Conservation (phyloP, 2,113 vertebrate genomes). For the Cephalopholis sonnerati region DNA sequence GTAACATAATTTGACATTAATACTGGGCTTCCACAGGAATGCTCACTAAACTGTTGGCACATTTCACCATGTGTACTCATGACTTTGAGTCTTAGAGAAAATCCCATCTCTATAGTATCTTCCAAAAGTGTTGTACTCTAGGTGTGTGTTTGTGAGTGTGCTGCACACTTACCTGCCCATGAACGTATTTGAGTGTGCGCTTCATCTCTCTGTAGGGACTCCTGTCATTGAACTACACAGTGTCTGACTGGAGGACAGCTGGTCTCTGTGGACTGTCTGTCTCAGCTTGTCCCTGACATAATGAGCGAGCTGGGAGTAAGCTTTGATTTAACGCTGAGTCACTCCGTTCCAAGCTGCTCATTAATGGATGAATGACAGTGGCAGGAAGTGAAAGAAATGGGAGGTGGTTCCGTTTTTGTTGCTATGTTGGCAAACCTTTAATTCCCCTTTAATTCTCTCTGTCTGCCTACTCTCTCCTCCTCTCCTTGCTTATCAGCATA, state of each 20-base stretch:
- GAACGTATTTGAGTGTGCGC: not conserved
- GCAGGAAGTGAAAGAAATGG: slow-evolving; percentile 46
- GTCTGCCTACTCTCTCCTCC: not conserved
- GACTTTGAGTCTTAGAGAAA: not conserved
- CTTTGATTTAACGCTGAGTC: slow-evolving; percentile 69
- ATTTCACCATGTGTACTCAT: not conserved
- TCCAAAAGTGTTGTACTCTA: not conserved
- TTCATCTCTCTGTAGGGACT: slow-evolving; percentile 30
- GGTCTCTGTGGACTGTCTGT: slow-evolving; percentile 54
- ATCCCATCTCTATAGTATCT: not conserved
- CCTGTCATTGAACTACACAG: slow-evolving; percentile 50
- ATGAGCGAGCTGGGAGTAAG: slow-evolving; percentile 58
- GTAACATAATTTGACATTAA: not conserved
- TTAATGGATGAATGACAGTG: slow-evolving; percentile 53
- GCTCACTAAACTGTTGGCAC: not conserved
- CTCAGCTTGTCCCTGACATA: slow-evolving; percentile 64
- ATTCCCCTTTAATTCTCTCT: slow-evolving; percentile 35
- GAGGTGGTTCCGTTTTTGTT: slow-evolving; percentile 32
- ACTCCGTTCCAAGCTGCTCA: slow-evolving; percentile 48
- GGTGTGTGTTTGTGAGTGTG: not conserved
- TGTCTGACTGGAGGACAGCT: slow-evolving; percentile 56
- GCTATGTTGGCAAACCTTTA: slow-evolving; percentile 42
- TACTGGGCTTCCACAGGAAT: not conserved
- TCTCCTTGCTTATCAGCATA: slow-evolving; percentile 28
- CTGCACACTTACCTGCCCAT: slow-evolving; percentile 15